Percentiles rank a stretch among this genome's conserved stretches.
Evolutionary conservation across 2,888 invertebrate species (phyloP).

Genomic region (Tromatobia lineatoria): DNA sequence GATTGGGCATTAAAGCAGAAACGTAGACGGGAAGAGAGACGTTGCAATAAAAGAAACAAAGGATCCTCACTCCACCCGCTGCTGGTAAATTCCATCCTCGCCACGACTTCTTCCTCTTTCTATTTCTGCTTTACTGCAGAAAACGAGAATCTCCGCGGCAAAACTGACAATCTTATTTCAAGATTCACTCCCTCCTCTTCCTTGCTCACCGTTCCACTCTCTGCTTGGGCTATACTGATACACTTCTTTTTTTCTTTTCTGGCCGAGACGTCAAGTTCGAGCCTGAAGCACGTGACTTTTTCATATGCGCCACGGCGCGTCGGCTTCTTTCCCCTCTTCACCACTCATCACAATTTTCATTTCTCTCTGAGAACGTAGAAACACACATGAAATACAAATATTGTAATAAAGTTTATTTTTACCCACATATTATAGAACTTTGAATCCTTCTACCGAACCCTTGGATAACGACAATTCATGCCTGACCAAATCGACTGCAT

Average conservation of each 20-base stretch:
- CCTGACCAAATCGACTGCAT: neutral
- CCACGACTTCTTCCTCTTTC: constrained; percentile 1
- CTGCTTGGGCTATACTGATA: constrained; percentile 1
- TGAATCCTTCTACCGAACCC: neutral
- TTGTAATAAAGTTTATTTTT: constrained; percentile 4
- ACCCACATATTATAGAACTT: constrained; percentile 12
- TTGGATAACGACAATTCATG: constrained; percentile 2
- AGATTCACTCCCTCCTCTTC: constrained; percentile 63
- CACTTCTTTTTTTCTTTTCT: constrained; percentile 17
- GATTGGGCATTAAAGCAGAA: constrained; percentile 60
- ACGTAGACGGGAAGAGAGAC: constrained; percentile 41
- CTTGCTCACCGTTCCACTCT: constrained; percentile 11
- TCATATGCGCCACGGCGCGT: neutral
- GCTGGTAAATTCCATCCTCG: constrained; percentile 39
- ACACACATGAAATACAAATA: neutral
- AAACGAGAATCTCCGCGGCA: constrained; percentile 46
- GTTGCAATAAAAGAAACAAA: constrained; percentile 51
- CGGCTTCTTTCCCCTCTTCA: neutral
- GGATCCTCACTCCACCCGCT: constrained; percentile 16
- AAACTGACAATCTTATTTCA: constrained; percentile 72
- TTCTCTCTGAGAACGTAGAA: constrained; percentile 18
- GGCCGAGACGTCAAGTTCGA: constrained; percentile 5
- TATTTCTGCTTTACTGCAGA: constrained; percentile 22
- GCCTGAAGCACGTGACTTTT: constrained; percentile 56
- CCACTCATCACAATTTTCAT: constrained; percentile 29